These are phyloP conservation scores for Lasioglossum calceatum DNA, from an alignment of 2,888 invertebrate species.

Conservation along the genomic window DNA sequence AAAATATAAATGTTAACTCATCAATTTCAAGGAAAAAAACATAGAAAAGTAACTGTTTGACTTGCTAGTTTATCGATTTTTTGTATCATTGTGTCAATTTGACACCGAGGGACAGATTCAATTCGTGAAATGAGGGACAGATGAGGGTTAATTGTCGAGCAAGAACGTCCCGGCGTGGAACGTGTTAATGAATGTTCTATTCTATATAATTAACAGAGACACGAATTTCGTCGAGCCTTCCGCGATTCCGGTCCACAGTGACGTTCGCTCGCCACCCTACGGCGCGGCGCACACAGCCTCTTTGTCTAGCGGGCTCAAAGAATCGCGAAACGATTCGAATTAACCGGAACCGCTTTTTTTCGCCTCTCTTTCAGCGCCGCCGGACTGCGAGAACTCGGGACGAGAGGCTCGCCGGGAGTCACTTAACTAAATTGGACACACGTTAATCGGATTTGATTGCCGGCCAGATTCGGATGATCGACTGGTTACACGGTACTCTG, in stretches of 20 bases:
- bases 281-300: neutral
- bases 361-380: neutral
- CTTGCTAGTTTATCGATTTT: too few relatives aligned
- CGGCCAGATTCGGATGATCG: slow-evolving; percentile 44
- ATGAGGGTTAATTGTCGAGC: too few relatives aligned
- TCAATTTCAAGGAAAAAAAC: too few relatives aligned
- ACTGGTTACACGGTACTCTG: slow-evolving; percentile 22
- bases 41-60: too few relatives aligned
- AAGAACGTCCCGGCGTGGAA: too few relatives aligned
- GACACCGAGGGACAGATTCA: too few relatives aligned
- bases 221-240: neutral
- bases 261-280: neutral
- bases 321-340: slow-evolving; percentile 30
- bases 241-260: too few relatives aligned
- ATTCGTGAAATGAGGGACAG: too few relatives aligned
- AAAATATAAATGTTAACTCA: too few relatives aligned
- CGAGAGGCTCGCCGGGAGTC: neutral
- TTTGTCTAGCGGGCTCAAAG: slow-evolving; percentile 47
- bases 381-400: neutral
- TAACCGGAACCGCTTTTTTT: neutral
- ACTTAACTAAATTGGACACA: slow-evolving; percentile 21
- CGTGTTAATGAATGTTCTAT: too few relatives aligned
- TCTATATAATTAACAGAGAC: neutral
- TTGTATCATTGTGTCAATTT: too few relatives aligned
- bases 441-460: slow-evolving; percentile 28